Evolutionary conservation across 1,140 invertebrate genomes (phyloP), one percentile per base, ranked within the genome.

Genomic region (Grapholita molesta): DNA sequence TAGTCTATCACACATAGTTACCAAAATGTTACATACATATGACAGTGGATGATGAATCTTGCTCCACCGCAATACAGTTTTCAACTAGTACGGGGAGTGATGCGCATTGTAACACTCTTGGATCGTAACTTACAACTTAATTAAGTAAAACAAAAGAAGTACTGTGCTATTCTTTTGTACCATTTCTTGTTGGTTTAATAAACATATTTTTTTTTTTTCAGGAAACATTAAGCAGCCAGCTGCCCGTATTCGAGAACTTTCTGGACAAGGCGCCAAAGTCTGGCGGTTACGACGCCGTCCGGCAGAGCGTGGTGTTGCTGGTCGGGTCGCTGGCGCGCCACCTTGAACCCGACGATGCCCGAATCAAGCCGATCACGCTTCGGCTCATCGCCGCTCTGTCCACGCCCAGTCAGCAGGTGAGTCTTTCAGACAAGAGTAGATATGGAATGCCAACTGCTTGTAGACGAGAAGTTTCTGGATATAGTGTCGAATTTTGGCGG

Each of bases 281-380:
- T 0, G 95, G 96, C n/a, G 95, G 95, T 71, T 98, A 95, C 88
- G 99, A 99, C 92, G 95, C 96, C 5, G 96, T 99, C 25, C 94
- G 99, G 42, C 98, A 99, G 85, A 97, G 97, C 76, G 97, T 99
- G 42, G 97, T 99, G 30, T 97, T 99, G 79, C 92, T 99, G 7
- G 98, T 99, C 96, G 99, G 99, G 12, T 98, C 96, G 0, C 93
- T 99, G 71, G 99, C 99, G 1, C 94, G 97, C 35, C 98, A 99
- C 94, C 94, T 99, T 73, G 97, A 99, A 70, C 96, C 96, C 64
- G 95, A 96, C 77, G 97, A 99, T 92, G 93, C 95, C 0, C 86
- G 98, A 92, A 95, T 97, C 61, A 96, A 97, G 83, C 98, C 98
- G 1, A 99, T 99, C 77, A 96, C 99, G 12, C 94, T 94, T 73